A percentile compares a stretch with the other conserved stretches of the same genome.
Conservation (phyloP, 2,888 invertebrate genomes). For the Diarsia rubi region DNA sequence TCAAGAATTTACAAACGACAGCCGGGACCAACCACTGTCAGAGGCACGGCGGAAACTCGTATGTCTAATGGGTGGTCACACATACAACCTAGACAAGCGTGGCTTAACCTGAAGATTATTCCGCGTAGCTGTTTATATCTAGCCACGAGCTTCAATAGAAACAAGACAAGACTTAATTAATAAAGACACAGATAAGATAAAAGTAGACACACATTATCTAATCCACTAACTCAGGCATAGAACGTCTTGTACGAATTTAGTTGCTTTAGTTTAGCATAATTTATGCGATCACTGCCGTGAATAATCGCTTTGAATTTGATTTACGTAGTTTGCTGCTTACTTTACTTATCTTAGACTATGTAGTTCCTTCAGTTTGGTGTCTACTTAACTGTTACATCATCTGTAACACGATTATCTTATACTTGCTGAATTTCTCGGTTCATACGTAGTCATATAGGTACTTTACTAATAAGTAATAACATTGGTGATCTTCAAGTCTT, state of each 20-base stretch:
- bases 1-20: too few species aligned
- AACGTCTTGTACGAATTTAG: conserved; percentile 55
- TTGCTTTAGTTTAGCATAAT: conserved; percentile 62
- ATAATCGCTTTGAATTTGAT: conserved; percentile 67
- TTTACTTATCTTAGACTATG: conserved; percentile 39
- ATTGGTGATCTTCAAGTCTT: not conserved
- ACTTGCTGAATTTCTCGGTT: not conserved
- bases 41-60: too few species aligned
- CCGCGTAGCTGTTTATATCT: too few species aligned
- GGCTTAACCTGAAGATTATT: too few species aligned
- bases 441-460: not conserved
- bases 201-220: conserved; percentile 48
- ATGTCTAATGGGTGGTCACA: too few species aligned
- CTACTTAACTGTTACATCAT: conserved; percentile 32
- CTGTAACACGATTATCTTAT: conserved; percentile 47
- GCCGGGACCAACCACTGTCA: too few species aligned
- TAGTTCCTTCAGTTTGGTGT: conserved; percentile 36
- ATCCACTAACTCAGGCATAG: conserved; percentile 62
- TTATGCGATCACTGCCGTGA: conserved; percentile 63
- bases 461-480: not conserved
- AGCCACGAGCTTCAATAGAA: too few species aligned
- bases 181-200: conserved; percentile 32
- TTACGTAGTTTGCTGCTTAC: conserved; percentile 53
- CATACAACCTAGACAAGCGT: too few species aligned
- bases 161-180: conserved; percentile 18